These are phyloP conservation scores for Coregonus clupeaformis DNA, from an alignment of 2,113 vertebrate species.

Conservation along the genomic window DNA sequence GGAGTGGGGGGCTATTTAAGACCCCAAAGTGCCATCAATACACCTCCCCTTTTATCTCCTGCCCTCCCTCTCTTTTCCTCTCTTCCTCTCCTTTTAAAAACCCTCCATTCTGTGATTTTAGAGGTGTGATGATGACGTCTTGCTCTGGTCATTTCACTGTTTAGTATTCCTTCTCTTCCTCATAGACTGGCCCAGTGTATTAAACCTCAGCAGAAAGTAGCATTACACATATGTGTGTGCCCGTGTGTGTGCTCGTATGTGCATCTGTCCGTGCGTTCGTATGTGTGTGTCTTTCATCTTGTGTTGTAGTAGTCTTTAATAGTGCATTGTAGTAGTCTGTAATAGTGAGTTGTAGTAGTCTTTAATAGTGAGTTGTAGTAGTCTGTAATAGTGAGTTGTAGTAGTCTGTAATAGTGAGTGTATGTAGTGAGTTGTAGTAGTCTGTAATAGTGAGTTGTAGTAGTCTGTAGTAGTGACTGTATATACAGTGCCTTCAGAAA, in stretches of 20 bases:
- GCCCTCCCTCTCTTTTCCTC: constrained; percentile 8
- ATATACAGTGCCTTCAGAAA: too few relatives aligned
- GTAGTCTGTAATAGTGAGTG: too few relatives aligned
- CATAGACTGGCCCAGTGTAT: neutral
- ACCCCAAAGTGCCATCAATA: neutral
- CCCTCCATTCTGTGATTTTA: neutral
- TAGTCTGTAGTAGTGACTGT: too few relatives aligned
- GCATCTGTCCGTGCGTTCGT: too few relatives aligned
- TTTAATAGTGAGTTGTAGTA: too few relatives aligned
- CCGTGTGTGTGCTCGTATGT: neutral
- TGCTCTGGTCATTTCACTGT: constrained; percentile 12
- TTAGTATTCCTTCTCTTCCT: neutral
- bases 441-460: too few relatives aligned
- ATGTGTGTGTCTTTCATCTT: too few relatives aligned
- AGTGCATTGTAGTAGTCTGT: too few relatives aligned
- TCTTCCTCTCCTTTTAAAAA: constrained; percentile 9
- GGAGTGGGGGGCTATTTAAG: constrained; percentile 42
- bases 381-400: too few relatives aligned
- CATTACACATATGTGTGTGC: constrained; percentile 13
- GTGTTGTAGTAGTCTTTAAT: too few relatives aligned
- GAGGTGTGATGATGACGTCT: constrained; percentile 17
- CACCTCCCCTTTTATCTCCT: constrained; percentile 37
- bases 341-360: too few relatives aligned
- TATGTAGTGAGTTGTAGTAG: too few relatives aligned
- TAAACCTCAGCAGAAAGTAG: neutral